phyloP scores from a whole-genome alignment of 2,113 vertebrate genomes.

The Halcyon senegalensis region DNA sequence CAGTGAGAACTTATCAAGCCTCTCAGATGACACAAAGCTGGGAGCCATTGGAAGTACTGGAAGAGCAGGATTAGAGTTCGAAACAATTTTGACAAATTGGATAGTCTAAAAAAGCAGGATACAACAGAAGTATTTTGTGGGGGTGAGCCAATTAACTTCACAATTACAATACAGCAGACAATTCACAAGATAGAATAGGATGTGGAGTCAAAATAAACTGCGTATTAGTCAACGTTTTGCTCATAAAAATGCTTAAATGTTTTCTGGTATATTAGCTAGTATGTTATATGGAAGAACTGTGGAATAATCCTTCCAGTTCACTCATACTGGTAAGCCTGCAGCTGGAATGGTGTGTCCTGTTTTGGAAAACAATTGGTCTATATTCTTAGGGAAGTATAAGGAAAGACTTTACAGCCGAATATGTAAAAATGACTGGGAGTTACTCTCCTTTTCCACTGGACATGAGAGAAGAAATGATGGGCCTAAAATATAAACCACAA shows the following conservation, averaged over 20 bases:
- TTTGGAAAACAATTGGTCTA: neutral
- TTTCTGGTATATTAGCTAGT: neutral
- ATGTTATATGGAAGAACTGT: neutral
- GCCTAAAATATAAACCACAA: neutral
- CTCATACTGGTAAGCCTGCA: neutral
- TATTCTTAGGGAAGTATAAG: neutral
- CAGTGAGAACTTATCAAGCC: neutral
- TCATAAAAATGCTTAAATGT: neutral
- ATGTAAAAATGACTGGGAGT: neutral
- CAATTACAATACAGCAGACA: conserved; percentile 32
- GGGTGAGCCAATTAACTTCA: conserved; percentile 37
- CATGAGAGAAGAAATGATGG: neutral
- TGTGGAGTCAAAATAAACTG: neutral
- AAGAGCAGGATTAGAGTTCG: neutral
- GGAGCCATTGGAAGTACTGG: neutral
- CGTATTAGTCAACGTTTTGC: neutral
- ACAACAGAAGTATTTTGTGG: neutral
- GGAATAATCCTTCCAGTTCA: neutral
- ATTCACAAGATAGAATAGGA: conserved; percentile 35
- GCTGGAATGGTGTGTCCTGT: neutral
- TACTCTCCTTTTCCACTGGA: neutral
- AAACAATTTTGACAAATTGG: neutral
- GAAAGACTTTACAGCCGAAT: neutral
- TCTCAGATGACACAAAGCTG: conserved; percentile 2
- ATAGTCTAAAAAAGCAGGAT: neutral